Base-by-base conservation (phyloP, 1,140 invertebrate genomes). In the Heterodera schachtii region DNA sequence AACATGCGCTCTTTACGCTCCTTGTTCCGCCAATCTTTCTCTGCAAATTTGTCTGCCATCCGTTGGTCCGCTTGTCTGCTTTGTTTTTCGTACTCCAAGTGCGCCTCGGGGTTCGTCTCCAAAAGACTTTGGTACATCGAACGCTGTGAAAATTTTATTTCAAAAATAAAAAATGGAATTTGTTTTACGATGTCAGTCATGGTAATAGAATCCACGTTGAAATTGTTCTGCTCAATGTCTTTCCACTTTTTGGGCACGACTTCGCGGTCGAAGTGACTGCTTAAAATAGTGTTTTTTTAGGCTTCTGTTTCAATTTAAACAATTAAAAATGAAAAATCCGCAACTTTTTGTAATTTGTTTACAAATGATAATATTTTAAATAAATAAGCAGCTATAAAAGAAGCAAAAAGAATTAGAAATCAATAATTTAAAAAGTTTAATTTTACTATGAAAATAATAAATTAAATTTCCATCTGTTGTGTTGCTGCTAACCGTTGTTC, bases 181-280 rank as follows among this genome's bases (percentile, higher is more conserved):
- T 8, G 8, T 21, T 31, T 82, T 46, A 80, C 79, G 47, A 81
- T 80, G 31, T 81, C 52, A 43, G 76, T 3, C 60, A 57, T 81
- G 52, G 16, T 81, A 16, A 82, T 19, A 6, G 81, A 44, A 21
- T 82, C 81, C 9, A 82, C 57, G 69, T 83, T 82, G 82, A 82
- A 82, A 43, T 84, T 64, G 52, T 76, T 16, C 82, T 82, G 44
- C n/a, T 67, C 49, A 46, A 82, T 82, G 8, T 64, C 43, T 13
- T 44, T 70, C 81, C 81, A 82, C 21, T 80, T 82, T n/a, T 81
- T 49, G 66, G n/a, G 4, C 47, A 52, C 2, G 11, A 13, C 8
- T 46, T 49, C 47, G 19, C 31, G 44, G 16, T 43, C n/a, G 2
- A 41, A 66, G 43, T 47, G 3, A 41, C 49, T 47, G 13, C n/a